Evolutionary conservation across 2,888 invertebrate species (phyloP), one percentile per base, ranked within the genome.

Genomic region (Zele albiditarsus): DNA sequence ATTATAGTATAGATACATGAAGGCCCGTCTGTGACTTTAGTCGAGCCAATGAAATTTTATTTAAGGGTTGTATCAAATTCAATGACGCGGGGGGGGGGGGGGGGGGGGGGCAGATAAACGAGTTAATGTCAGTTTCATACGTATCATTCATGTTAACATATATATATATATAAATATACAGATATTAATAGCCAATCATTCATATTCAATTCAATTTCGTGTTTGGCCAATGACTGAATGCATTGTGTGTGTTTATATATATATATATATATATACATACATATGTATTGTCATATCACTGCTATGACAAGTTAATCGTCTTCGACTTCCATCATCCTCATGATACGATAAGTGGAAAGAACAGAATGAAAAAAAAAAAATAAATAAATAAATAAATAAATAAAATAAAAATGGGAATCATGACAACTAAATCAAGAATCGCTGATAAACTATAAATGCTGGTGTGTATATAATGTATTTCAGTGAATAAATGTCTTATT

Each of bases 1-100:
- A 74, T 65, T 72, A n/a, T n/a, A n/a, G n/a, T 76, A 77, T 73
- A 75, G 77, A 72, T 74, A 66, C 74, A 76, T 72, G 71, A 74
- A 73, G 77, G 74, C 74, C 77, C 80, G 78, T 80, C 78, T 80
- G 80, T 63, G 79, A 79, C 79, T 63, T 77, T 68, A 38, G 67
- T 72, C 67, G 57, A 75, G 74, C 74, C 76, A 78, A 78, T 78
- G 73, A 28, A 73, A 68, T 23, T 68, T 73, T 31, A 60, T 73
- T 73, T 42, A 72, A 71, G 69, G 68, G 74, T 68, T 71, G 71
- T 74, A 77, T 68, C 46, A 70, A 77, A 77, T 74, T 66, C 71
- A 49, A 69, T 73, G 69, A 71, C 65, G 46, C 42, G n/a, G n/a
- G n/a, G n/a, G n/a, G n/a, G n/a, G n/a, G n/a, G n/a, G n/a, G n/a